Base-by-base conservation (phyloP, 92 coral and sea anemone genomes). In the Porites evermanni region DNA sequence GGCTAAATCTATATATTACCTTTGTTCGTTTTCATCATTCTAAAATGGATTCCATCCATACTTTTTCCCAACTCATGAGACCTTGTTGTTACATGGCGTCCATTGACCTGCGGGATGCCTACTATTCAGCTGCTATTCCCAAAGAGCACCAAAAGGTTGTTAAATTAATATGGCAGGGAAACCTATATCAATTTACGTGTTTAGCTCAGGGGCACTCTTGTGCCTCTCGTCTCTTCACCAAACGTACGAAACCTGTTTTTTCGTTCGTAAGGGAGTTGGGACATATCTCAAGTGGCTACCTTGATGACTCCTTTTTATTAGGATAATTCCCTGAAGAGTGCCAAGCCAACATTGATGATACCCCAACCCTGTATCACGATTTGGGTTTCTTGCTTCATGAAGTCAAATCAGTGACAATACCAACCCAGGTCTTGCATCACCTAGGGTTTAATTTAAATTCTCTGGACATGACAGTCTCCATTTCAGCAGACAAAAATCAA, bases 391-490 rank as follows among this genome's bases (percentile, higher is more conserved):
- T 84, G 24, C 89, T 85, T 5, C 86, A 77, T 63, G 85, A 78
- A 79, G 89, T 65, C 74, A 92, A 92, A 80, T 88, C 95, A 72
- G 82, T 88, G 80, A 85, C 90, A 38, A 88, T 89, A 53, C 92
- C 95, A 61, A 89, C 90, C 60, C 90, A 89, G 77, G 69, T 78
- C 38, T 53, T 86, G 14, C 74, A 84, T 60, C 92, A 79, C 75
- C 74, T 88, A 13, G 88, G 92, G 72, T 89, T 91, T 88, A 80
- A 69, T 59, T 71, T 88, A 44, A 92, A 88, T 54, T 92, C 92
- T 56, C 65, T 84, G 63, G 90, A 92, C 26, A 88, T 84, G 94
- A 84, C 94, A 52, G 78, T 88, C 12, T 78, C 88, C 64, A 81
- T 87, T 12, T 78, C 82, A 13, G 75, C 2, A 47, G 91, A 75